Conservation (phyloP, 2,888 invertebrate genomes). For the Dynastes maya region DNA sequence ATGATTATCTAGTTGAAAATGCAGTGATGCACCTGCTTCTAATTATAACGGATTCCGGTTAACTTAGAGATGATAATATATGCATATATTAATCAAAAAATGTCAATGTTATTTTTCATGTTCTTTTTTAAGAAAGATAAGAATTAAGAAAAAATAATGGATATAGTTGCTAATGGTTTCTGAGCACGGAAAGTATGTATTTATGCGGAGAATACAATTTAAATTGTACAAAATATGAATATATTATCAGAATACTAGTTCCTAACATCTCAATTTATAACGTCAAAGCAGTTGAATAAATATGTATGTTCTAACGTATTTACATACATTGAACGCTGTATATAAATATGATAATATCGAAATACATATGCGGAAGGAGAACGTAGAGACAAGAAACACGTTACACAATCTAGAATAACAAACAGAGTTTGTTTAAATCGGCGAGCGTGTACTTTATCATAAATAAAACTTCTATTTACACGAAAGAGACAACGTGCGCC, state of each 20-base stretch:
- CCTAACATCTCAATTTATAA: no score
- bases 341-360: slow-evolving; percentile 33
- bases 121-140: no score
- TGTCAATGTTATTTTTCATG: no score
- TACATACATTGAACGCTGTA: not conserved
- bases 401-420: slow-evolving; percentile 50
- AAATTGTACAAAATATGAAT: no score
- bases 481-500: slow-evolving; percentile 57
- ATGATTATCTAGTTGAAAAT: slow-evolving; percentile 32
- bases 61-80: not conserved
- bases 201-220: no score
- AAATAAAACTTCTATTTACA: slow-evolving; percentile 53
- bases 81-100: not conserved
- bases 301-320: not conserved
- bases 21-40: slow-evolving; percentile 30
- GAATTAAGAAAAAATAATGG: no score
- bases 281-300: no score
- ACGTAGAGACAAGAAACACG: slow-evolving; percentile 29
- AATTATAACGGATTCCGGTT: not conserved
- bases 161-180: no score
- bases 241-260: no score
- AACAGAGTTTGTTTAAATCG: slow-evolving; percentile 50
- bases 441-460: slow-evolving; percentile 46
- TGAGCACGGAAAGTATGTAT: no score
- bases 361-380: slow-evolving; percentile 22